Evolutionary conservation across 2,797 vertebrate genomes (phyloP).

Genomic region (Acrossocheilus fasciatus): DNA sequence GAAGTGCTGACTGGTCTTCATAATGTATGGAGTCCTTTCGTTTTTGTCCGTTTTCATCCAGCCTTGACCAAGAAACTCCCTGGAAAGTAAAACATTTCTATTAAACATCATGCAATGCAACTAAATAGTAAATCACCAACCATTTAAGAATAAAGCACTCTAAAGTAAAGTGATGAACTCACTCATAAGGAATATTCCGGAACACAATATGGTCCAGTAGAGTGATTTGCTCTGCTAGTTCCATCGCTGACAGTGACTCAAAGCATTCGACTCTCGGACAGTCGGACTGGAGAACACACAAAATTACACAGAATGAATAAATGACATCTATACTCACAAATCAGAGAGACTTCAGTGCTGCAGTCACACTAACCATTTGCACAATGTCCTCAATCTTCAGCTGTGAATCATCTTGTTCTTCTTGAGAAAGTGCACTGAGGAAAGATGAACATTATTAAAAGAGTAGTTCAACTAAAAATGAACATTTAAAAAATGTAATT

Average conservation of each 20-base stretch:
- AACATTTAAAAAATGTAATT: background rate
- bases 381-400: constrained; percentile 90
- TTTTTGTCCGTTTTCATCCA: constrained; percentile 98
- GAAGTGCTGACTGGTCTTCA: constrained; percentile 98
- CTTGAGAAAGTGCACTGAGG: constrained; percentile 90
- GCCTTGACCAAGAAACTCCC: constrained; percentile 97
- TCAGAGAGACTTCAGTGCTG: background rate
- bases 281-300: constrained; percentile 76
- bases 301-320: background rate
- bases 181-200: constrained; percentile 95
- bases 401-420: constrained; percentile 91
- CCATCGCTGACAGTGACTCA: constrained; percentile 93
- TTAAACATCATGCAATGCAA: background rate
- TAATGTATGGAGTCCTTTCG: constrained; percentile 92
- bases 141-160: background rate
- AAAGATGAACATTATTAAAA: constrained; percentile 30
- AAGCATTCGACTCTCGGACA: constrained; percentile 88
- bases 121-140: background rate
- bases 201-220: constrained; percentile 94
- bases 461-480: background rate
- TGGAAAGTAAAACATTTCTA: constrained; percentile 61
- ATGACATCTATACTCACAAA: background rate
- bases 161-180: constrained; percentile 67
- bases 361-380: constrained; percentile 82
- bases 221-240: constrained; percentile 96